Evolutionary conservation across 2,113 vertebrate species (phyloP), one percentile per base, ranked within the genome.

Genomic region (Ammospiza nelsoni): DNA sequence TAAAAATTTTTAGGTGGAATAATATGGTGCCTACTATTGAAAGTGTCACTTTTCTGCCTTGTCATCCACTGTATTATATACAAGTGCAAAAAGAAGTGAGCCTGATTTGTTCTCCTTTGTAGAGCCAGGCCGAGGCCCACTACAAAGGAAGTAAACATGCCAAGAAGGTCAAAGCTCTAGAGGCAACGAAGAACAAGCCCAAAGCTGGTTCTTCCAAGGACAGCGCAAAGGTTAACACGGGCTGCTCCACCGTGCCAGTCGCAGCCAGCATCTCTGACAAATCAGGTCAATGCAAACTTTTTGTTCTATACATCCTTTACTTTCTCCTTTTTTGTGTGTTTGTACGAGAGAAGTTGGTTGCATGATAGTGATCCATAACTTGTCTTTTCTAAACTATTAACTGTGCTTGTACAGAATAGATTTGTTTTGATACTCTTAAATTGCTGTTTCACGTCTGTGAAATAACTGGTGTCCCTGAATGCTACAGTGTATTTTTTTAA

Each of bases 91-190:
- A 96, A 68, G 92, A 97, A 97, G 97, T 98, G 97, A 98, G 98
- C 98, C 98, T 98, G 98, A 98, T 99, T 98, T 98, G 98, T 99
- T 99, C 98, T 99, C 98, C 98, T 99, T 98, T 98, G 98, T 98
- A 99, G 99, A 99, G 98, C 98, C 99, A 99, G 98, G 99, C 99
- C 74, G 99, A 99, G 97, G 99, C 99, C 91, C 99, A 99, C 98
- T 99, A 99, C 98, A 99, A 98, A 99, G 99, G 99, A 98, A 99
- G 99, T 97, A 99, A 99, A 97, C 99, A 99, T 96, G 99, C 99
- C 98, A 99, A 99, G 99, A 99, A 99, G 98, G 98, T 99, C 97
- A 99, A 99, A 98, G 98, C 98, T 96, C 98, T 99, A 98, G 99
- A 99, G 98, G 98, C 98, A 98, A 98, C 98, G 95, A 99, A 99